Base-by-base conservation (phyloP, 2,888 invertebrate species). In the Invenusta paracnida region DNA sequence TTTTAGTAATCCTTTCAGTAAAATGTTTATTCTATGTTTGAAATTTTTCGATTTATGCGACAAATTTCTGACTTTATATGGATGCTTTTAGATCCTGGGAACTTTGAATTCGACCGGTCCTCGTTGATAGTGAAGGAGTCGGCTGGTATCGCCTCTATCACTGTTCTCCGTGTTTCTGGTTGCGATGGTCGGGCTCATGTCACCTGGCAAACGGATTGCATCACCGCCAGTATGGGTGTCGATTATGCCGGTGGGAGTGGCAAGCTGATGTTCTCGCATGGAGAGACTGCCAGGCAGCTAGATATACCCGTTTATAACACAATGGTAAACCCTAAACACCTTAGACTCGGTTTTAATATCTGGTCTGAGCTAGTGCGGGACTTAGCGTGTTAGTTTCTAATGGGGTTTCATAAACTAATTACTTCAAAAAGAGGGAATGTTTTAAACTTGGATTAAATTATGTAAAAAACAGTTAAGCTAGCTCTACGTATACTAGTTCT, bases 261-360 rank as follows among this genome's bases (percentile, higher is more conserved):
- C n/a, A 91, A 90, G 1, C 88, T 93, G n/a, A 87, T 86, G 5
- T 91, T 92, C 87, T 89, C 88, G 5, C 91, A 91, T 84, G 90
- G 92, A 2, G 92, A 93, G 91, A 92, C 92, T 13, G 92, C 92
- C 88, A 92, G 93, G 88, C 90, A 90, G 73, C 89, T 94, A 67
- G 92, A 93, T 86, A 92, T 94, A 83, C 92, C 92, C 0, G 93
- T 94, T 86, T 91, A 93, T 29, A 93, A 93, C 88, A 93, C 93
- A 88, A 91, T 92, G 90, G 90, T 90, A 90, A 91, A 81, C 91
- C n/a, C n/a, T n/a, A n/a, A n/a, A n/a, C n/a, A n/a, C n/a, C n/a
- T n/a, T n/a, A n/a, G n/a, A n/a, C n/a, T n/a, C n/a, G n/a, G n/a
- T n/a, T n/a, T n/a, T n/a, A n/a, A n/a, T n/a, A n/a, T n/a, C n/a